These are phyloP conservation scores for Orchesella cincta DNA, from an alignment of 1,140 invertebrate species.

Conservation along the genomic window DNA sequence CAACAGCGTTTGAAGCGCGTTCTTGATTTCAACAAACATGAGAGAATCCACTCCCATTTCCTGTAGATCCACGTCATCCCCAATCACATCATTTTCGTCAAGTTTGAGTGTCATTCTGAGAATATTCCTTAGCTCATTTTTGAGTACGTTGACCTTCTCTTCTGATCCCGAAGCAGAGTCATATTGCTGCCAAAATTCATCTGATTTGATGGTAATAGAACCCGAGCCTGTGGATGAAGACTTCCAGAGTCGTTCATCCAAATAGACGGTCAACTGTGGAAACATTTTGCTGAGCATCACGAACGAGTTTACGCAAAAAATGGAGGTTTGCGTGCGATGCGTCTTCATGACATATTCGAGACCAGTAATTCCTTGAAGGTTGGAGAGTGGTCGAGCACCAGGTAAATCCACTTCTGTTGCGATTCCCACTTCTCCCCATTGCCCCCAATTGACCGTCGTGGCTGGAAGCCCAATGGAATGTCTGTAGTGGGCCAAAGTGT, in stretches of 20 bases:
- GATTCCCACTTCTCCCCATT: conserved; percentile 6
- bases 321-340: background rate
- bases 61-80: background rate
- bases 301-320: background rate
- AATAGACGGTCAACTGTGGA: background rate
- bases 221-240: no score
- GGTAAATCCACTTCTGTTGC: background rate
- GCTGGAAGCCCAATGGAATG: background rate
- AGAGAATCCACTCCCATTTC: conserved; percentile 8
- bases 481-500: background rate
- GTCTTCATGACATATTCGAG: background rate
- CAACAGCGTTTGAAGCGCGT: background rate
- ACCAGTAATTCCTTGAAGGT: background rate
- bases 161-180: background rate
- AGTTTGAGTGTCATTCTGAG: no score
- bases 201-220: background rate
- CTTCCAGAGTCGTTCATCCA: background rate
- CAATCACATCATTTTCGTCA: no score
- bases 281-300: background rate
- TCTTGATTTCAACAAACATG: conserved; percentile 24
- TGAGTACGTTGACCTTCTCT: background rate
- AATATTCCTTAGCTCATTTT: background rate
- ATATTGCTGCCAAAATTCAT: conserved; percentile 19
- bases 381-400: background rate
- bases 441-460: conserved; percentile 12